These are phyloP conservation scores for Machimus atricapillus DNA, from an alignment of 2,888 invertebrate genomes.

Conservation along the genomic window DNA sequence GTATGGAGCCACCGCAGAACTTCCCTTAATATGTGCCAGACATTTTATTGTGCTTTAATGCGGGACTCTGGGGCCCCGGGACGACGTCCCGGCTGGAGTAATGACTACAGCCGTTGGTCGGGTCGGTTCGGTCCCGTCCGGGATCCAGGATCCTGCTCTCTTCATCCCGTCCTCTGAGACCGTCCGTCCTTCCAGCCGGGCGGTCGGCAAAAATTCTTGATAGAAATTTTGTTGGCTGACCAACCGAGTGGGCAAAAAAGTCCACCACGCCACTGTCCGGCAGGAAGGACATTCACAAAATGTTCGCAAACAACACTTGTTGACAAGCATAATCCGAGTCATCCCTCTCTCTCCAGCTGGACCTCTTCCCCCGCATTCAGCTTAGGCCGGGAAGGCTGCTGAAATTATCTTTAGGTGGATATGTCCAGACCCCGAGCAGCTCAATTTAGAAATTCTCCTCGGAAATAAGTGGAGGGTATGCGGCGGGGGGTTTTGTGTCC, in stretches of 20 bases:
- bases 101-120: background rate
- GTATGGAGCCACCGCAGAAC: constrained; percentile 2
- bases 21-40: constrained; percentile 29
- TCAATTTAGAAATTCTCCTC: background rate
- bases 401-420: background rate
- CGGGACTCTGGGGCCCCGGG: background rate
- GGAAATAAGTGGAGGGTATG: background rate
- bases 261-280: background rate
- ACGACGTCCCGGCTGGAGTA: background rate
- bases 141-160: too few species aligned
- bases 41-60: constrained; percentile 29
- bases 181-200: background rate
- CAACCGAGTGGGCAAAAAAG: background rate
- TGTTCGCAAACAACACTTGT: constrained; percentile 32
- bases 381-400: background rate
- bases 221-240: background rate
- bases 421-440: background rate
- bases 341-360: background rate
- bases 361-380: background rate
- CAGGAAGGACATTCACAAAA: background rate
- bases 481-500: background rate
- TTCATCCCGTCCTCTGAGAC: background rate
- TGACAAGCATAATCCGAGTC: constrained; percentile 15
- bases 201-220: constrained; percentile 14
- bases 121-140: background rate